Evolutionary conservation across 1,140 invertebrate genomes (phyloP).

Genomic region (Chelonus insularis): DNA sequence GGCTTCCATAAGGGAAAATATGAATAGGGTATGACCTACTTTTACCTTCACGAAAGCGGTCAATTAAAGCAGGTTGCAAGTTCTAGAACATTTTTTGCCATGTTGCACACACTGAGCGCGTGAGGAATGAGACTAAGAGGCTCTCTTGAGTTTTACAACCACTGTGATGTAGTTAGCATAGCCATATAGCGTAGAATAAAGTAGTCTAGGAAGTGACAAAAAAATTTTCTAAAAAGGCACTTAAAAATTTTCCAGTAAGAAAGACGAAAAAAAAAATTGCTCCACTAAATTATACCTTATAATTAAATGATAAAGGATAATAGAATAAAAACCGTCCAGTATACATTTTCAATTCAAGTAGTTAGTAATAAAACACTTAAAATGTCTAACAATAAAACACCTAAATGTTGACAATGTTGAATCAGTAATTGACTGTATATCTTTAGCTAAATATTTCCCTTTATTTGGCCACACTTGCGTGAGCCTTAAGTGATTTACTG

Average conservation of each 20-base stretch:
- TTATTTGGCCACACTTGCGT: slow-evolving; percentile 31
- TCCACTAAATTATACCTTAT: not conserved
- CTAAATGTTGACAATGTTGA: too few species aligned
- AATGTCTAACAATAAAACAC: too few species aligned
- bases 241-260: not conserved
- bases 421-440: not conserved
- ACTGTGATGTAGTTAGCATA: not conserved
- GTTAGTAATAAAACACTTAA: too few species aligned
- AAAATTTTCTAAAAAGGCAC: slow-evolving; percentile 10
- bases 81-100: not conserved
- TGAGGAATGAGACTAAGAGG: slow-evolving; percentile 5
- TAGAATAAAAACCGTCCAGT: too few species aligned
- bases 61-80: slow-evolving; percentile 6
- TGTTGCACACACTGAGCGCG: not conserved
- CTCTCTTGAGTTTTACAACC: not conserved
- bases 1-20: not conserved
- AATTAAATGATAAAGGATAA: not conserved
- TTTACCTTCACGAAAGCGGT: slow-evolving; percentile 11
- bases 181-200: not conserved
- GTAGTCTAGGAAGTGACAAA: not conserved
- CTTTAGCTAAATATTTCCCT: slow-evolving; percentile 1
- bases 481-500: slow-evolving; percentile 56
- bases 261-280: not conserved
- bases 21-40: not conserved
- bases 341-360: too few species aligned